Conservation (phyloP, 2,113 vertebrate species). For the Ictalurus punctatus region DNA sequence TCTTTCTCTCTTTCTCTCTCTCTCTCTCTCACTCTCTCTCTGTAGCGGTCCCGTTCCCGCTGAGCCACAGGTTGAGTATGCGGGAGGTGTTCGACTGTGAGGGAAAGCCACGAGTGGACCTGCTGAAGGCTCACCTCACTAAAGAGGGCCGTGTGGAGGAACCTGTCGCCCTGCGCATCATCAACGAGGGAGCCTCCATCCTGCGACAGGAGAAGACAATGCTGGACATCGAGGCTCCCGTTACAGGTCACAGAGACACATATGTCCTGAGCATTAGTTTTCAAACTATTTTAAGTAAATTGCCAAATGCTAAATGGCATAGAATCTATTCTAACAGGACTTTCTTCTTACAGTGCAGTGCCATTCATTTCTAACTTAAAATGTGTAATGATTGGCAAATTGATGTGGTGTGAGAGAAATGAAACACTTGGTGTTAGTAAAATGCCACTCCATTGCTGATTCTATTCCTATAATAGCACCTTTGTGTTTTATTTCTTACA, state of each 20-base stretch:
- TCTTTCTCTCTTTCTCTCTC: neutral
- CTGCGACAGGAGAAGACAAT: conserved; percentile 82
- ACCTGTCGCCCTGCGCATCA: conserved; percentile 78
- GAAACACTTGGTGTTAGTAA: neutral
- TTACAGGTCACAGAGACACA: conserved; percentile 70
- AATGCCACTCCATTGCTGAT: neutral
- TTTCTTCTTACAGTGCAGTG: neutral
- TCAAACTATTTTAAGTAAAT: neutral
- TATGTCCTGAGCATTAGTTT: neutral
- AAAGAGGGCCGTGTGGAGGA: conserved; percentile 82
- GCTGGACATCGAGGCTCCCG: conserved; percentile 82
- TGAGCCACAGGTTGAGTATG: conserved; percentile 81
- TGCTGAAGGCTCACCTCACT: conserved; percentile 82
- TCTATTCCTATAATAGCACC: neutral
- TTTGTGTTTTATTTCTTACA: neutral
- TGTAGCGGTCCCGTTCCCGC: conserved; percentile 79
- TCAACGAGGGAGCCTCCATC: conserved; percentile 79
- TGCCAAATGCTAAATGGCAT: neutral
- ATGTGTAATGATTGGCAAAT: neutral
- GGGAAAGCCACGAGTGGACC: conserved; percentile 78
- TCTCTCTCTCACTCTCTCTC: conserved; percentile 2
- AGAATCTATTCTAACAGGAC: neutral
- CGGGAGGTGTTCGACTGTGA: conserved; percentile 82
- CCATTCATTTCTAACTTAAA: neutral
- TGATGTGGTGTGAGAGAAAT: neutral